phyloP scores from a whole-genome alignment of 2,888 invertebrate species.

The Romanomermis culicivorax region DNA sequence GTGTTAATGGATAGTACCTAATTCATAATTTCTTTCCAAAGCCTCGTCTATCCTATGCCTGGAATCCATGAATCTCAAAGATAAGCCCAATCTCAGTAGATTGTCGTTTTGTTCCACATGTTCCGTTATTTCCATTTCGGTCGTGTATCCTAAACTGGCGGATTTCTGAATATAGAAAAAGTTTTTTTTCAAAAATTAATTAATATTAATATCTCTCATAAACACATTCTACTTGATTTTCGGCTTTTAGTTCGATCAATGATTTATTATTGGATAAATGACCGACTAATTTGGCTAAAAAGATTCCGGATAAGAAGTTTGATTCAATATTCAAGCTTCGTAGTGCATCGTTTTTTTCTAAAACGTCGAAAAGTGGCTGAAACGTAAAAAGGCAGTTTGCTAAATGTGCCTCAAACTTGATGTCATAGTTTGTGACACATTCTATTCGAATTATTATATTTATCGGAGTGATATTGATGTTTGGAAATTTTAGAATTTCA shows the following conservation, averaged over 20 bases:
- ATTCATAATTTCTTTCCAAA: slow-evolving; percentile 24
- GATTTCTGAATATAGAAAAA: not conserved
- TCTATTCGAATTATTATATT: too few relatives aligned
- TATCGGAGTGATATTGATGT: too few relatives aligned
- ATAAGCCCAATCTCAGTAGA: slow-evolving; percentile 23
- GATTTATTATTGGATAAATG: slow-evolving; percentile 61
- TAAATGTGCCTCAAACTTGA: too few relatives aligned
- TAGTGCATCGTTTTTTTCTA: slow-evolving; percentile 34
- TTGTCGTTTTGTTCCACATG: slow-evolving; percentile 21
- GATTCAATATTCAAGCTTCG: slow-evolving; percentile 48
- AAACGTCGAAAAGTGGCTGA: slow-evolving; percentile 44
- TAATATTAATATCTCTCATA: too few relatives aligned
- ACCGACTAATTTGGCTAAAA: slow-evolving; percentile 61
- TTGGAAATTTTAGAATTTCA: too few relatives aligned
- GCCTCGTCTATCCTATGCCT: slow-evolving; percentile 24
- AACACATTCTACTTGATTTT: slow-evolving; percentile 58
- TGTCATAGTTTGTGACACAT: too few relatives aligned
- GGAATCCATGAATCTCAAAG: slow-evolving; percentile 24
- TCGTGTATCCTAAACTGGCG: slow-evolving; percentile 6
- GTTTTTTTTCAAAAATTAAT: not conserved
- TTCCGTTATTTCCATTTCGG: slow-evolving; percentile 25
- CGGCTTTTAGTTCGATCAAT: slow-evolving; percentile 80
- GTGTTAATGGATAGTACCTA: slow-evolving; percentile 17
- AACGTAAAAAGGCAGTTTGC: too few relatives aligned
- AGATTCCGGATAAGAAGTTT: slow-evolving; percentile 74